Conservation (phyloP, 2,888 invertebrate genomes). For the Oscheius sp. region DNA sequence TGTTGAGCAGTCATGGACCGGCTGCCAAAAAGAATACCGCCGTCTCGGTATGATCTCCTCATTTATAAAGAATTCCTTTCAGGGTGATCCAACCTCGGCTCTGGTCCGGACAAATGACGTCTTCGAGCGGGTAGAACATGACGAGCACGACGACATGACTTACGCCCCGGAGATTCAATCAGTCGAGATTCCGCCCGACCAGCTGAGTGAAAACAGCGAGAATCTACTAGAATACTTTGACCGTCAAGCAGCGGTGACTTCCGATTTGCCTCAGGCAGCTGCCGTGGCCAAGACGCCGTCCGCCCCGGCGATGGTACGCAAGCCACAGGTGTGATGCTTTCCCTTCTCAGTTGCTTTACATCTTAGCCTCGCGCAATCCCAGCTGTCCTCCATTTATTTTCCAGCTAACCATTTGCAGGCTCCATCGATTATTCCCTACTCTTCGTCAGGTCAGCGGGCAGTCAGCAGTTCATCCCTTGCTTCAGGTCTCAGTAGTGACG, state of each 20-base stretch:
- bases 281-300: not conserved
- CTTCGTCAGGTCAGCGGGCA: constrained; percentile 47
- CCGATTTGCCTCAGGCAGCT: not conserved
- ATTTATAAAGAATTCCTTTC: not conserved
- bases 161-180: constrained; percentile 72
- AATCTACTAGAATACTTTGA: constrained; percentile 65
- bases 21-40: constrained; percentile 16
- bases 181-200: constrained; percentile 72
- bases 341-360: constrained; percentile 18
- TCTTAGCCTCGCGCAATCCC: not conserved
- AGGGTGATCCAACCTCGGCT: constrained; percentile 26
- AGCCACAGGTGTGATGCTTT: constrained; percentile 22
- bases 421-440: constrained; percentile 52
- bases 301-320: constrained; percentile 15
- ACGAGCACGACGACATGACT: constrained; percentile 72
- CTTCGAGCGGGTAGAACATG: constrained; percentile 66
- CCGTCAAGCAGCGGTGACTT: constrained; percentile 46
- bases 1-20: constrained; percentile 62
- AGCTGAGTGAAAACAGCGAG: constrained; percentile 69
- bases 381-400: constrained; percentile 8
- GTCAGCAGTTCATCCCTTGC: constrained; percentile 48
- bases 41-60: constrained; percentile 1
- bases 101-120: constrained; percentile 43
- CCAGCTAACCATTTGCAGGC: constrained; percentile 40
- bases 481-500: constrained; percentile 47